These are phyloP conservation scores for Esperia sulphurella DNA, from an alignment of 2,888 invertebrate species.

Conservation along the genomic window DNA sequence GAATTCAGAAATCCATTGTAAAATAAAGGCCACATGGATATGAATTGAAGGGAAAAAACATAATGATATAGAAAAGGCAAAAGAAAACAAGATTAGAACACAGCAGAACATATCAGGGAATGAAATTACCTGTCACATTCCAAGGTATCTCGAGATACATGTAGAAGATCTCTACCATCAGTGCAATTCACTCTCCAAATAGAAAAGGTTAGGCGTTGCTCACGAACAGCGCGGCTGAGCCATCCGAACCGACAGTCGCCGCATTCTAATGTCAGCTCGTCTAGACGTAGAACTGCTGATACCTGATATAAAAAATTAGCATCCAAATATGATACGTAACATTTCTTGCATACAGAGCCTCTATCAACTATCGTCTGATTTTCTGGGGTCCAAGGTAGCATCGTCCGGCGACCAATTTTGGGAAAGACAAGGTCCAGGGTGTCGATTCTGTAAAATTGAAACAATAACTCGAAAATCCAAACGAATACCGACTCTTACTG, in stretches of 20 bases:
- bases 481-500: too few relatives aligned
- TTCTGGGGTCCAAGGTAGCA: too few relatives aligned
- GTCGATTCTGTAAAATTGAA: too few relatives aligned
- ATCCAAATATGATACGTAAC: too few relatives aligned
- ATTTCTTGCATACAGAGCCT: too few relatives aligned
- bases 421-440: too few relatives aligned
- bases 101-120: not conserved
- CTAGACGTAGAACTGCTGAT: not conserved
- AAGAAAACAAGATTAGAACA: too few relatives aligned
- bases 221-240: not conserved
- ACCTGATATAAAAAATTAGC: too few relatives aligned
- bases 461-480: too few relatives aligned
- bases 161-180: not conserved
- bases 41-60: not conserved
- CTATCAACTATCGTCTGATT: too few relatives aligned
- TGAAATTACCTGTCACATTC: not conserved
- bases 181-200: not conserved
- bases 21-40: not conserved
- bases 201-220: not conserved
- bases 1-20: not conserved
- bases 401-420: too few relatives aligned
- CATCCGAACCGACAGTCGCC: not conserved
- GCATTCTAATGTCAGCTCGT: not conserved
- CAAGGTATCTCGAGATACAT: not conserved
- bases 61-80: not conserved